phyloP scores from a whole-genome alignment of 2,888 invertebrate genomes.

The Perizoma flavofasciatum region DNA sequence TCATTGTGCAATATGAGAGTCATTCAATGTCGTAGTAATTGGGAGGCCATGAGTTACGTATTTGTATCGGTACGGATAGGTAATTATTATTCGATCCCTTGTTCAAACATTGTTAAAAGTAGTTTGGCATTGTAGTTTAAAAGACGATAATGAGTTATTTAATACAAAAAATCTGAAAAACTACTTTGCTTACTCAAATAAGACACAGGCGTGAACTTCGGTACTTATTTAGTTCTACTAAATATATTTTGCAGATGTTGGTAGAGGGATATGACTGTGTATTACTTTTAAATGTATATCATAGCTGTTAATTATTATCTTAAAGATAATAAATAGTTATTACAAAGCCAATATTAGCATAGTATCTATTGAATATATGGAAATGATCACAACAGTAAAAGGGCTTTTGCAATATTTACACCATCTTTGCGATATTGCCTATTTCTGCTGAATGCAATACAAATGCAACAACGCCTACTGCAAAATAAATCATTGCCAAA shows the following conservation, averaged over 20 bases:
- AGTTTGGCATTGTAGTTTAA: too few relatives aligned
- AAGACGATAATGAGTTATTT: too few relatives aligned
- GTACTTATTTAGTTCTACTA: too few relatives aligned
- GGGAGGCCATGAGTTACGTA: conserved; percentile 37
- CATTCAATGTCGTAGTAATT: conserved; percentile 38
- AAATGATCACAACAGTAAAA: conserved; percentile 24
- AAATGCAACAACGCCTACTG: conserved; percentile 18
- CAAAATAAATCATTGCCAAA: conserved; percentile 17
- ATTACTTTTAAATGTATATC: too few relatives aligned
- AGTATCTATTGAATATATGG: conserved; percentile 16
- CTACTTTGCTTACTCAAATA: too few relatives aligned
- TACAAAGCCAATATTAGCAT: conserved; percentile 3
- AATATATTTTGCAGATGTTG: too few relatives aligned
- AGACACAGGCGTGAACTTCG: too few relatives aligned
- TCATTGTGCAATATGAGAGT: conserved; percentile 48
- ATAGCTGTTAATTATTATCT: background rate
- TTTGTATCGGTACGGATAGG: conserved; percentile 27
- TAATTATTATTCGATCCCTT: conserved; percentile 8
- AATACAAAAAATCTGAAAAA: too few relatives aligned
- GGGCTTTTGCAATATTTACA: conserved; percentile 35
- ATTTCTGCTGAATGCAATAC: conserved; percentile 19
- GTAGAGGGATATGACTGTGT: too few relatives aligned
- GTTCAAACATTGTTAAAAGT: background rate
- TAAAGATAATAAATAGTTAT: conserved; percentile 6
- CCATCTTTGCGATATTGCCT: conserved; percentile 28